Evolutionary conservation across 2,888 invertebrate species (phyloP), one percentile per base, ranked within the genome.

Genomic region (Thereva nobilitata): DNA sequence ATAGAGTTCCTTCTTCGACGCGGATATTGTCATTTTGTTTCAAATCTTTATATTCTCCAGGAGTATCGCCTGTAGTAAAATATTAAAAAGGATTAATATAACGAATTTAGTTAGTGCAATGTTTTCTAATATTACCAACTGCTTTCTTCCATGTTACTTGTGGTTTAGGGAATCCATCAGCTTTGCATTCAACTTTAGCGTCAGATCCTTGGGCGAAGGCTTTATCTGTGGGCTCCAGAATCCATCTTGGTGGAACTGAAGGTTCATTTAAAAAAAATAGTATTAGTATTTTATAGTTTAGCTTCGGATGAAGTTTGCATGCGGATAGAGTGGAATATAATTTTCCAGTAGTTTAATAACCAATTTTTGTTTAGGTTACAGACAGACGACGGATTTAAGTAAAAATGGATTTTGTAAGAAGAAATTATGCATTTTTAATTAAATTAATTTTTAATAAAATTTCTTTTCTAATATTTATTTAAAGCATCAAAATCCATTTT

Each of bases 71-170:
- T 94, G 72, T 55, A 80, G 2, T 5, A 44, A 35, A 47, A 65
- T 68, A 64, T 12, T 35, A 55, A 47, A 12, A 50, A 37, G 47
- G 38, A 50, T 56, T 53, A 50, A 42, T n/a, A 41, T 45, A 5
- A 45, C 7, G 8, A 10, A 23, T 40, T 10, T 5, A 35, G 42
- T 6, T 45, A 37, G 35, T 38, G 9, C 45, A 9, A 38, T 41
- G 10, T 23, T 5, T n/a, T n/a, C 34, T 4, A 40, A 56, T 72
- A 81, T 78, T 85, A 94, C 95, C 95, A 84, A 93, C 92, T 79
- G 95, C 95, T 86, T 92, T 90, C 84, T 95, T 95, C 95, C 95
- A 95, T 73, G 93, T 93, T 55, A 95, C 93, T 78, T 91, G 89
- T 72, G 95, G 95, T 85, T 92, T 93, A 70, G 95, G 95, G 84